phyloP scores from a whole-genome alignment of 2,797 vertebrate genomes.

The Gymnothorax reevesii region DNA sequence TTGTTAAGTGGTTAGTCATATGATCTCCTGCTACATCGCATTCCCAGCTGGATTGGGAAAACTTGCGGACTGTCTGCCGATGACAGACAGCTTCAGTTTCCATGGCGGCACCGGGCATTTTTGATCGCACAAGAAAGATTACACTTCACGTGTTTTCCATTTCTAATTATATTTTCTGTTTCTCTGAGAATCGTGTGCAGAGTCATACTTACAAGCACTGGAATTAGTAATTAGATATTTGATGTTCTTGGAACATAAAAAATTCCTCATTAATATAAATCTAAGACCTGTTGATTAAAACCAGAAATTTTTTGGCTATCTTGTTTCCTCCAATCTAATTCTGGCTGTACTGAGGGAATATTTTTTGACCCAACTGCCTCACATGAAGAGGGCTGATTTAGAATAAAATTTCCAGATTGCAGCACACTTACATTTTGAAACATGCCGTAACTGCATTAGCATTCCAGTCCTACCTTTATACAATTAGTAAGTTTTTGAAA shows the following conservation, averaged over 20 bases:
- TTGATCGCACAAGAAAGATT: constrained; percentile 39
- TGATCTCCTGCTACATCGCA: constrained; percentile 45
- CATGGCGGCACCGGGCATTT: constrained; percentile 33
- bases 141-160: constrained; percentile 15
- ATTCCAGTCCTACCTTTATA: background rate
- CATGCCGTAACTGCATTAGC: background rate
- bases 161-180: background rate
- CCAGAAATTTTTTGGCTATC: background rate
- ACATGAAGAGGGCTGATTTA: background rate
- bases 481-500: no score
- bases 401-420: background rate
- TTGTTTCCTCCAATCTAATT: background rate
- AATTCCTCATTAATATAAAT: background rate
- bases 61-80: constrained; percentile 56
- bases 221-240: background rate
- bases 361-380: background rate
- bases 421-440: background rate
- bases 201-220: background rate
- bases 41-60: constrained; percentile 48
- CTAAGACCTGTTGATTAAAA: background rate
- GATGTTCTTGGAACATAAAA: background rate
- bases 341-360: background rate
- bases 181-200: background rate
- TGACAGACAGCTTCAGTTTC: constrained; percentile 36
- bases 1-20: constrained; percentile 45